Base-by-base conservation (phyloP, 2,797 vertebrate genomes). In the Chaetophractus vellerosus region DNA sequence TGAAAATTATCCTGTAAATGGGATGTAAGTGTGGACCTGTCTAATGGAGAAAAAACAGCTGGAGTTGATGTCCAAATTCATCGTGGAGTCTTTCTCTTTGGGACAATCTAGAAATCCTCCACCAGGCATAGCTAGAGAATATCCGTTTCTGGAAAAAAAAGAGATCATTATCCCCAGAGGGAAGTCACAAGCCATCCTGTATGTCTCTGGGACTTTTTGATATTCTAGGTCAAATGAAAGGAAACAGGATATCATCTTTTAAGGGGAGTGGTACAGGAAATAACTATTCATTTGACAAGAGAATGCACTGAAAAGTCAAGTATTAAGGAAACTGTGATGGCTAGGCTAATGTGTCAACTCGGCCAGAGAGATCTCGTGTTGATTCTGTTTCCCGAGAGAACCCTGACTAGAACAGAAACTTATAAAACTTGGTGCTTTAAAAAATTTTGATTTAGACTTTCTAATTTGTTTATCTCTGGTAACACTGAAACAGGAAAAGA, bases 1-100 rank as follows among this genome's bases (percentile, higher is more conserved):
- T 98, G 99, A 99, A 98, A 99, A 99, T 99, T 99, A 5, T 98
- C 99, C 93, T 99, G 98, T 92, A 99, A 99, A 72, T 99, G 98
- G 82, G 98, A 98, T 3, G 99, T 99, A 52, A 98, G 99, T 4
- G 99, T 99, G 31, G 99, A 99, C 93, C 97, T 99, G 55, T 99
- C 99, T 92, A 99, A 98, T 2, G 99, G 99, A 1, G 99, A 99
- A 97, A 99, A 52, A 98, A 99, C 26, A 99, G 99, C 31, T 98
- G 99, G 90, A 99, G 99, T 98, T 98, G 99, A 2, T 98, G 98
- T 8, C 99, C 98, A 6, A 98, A 99, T 90, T 99, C 99, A 0
- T 99, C 99, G 23, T 99, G 99, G 99, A 98, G 98, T 97, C 98
- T 99, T 83, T 98, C 99, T 16, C 98, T 99, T 72, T 98, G 99